phyloP scores from a whole-genome alignment of 2,888 invertebrate species.

The Crematogaster levior region DNA sequence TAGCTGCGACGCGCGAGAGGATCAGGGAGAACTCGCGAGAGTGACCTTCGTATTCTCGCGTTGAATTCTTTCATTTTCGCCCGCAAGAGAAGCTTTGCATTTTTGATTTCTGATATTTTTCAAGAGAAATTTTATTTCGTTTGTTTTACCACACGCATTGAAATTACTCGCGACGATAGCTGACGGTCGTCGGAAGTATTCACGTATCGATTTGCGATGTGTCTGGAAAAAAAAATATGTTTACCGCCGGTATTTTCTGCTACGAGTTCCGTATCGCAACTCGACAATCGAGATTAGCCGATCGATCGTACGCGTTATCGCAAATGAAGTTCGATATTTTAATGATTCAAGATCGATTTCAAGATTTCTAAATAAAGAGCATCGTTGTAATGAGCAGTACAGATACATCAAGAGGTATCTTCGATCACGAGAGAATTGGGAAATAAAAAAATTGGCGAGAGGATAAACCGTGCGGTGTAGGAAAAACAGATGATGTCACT shows the following conservation, averaged over 20 bases:
- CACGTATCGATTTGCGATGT: background rate
- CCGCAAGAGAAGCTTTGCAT: slow-evolving; percentile 15
- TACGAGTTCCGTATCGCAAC: background rate
- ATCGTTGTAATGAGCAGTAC: background rate
- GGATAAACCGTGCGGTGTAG: background rate
- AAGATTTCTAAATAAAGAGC: background rate
- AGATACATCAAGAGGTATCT: background rate
- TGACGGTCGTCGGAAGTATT: background rate
- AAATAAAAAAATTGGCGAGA: background rate
- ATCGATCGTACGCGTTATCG: slow-evolving; percentile 38
- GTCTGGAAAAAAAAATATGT: background rate
- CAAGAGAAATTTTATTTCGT: background rate
- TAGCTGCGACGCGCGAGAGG: background rate
- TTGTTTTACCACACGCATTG: background rate
- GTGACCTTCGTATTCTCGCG: background rate
- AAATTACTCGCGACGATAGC: slow-evolving; percentile 19
- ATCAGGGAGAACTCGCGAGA: background rate
- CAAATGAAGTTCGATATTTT: background rate
- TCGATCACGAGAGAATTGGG: no score
- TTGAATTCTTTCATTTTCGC: slow-evolving; percentile 20
- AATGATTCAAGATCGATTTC: background rate
- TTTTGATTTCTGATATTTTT: background rate
- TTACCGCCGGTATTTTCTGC: background rate
- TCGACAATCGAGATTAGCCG: background rate
- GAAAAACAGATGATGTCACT: background rate